Percentiles rank a stretch among this genome's conserved stretches.
Conservation (phyloP, 2,113 vertebrate species). For the Hippocampus zosterae region DNA sequence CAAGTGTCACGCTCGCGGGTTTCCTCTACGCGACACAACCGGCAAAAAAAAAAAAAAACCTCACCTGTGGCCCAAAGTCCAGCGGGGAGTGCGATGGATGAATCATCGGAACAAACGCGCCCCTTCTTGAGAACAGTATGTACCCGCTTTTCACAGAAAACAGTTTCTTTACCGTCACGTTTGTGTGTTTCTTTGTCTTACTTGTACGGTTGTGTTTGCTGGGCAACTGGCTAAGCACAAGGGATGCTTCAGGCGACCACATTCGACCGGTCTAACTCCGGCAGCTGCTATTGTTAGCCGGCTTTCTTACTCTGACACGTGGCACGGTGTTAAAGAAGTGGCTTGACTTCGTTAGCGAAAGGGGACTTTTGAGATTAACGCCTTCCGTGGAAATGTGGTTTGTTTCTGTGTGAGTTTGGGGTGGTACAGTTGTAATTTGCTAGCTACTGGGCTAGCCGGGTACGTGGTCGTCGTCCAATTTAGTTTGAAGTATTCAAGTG, state of each 20-base stretch:
- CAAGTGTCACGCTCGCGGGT: conserved; percentile 36
- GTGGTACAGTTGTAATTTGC: not conserved
- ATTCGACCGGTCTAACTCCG: conserved; percentile 12
- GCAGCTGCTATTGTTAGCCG: conserved; percentile 61
- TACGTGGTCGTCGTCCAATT: not conserved
- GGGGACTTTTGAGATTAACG: not conserved
- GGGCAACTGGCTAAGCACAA: conserved; percentile 25
- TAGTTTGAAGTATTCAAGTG: not conserved
- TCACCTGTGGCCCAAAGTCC: not conserved
- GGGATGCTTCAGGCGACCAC: conserved; percentile 56
- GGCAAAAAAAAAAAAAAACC: conserved; percentile 8
- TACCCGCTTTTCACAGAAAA: conserved; percentile 15
- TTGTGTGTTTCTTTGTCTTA: conserved; percentile 33
- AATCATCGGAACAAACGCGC: conserved; percentile 56
- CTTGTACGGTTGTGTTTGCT: conserved; percentile 21
- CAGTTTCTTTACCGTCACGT: not conserved
- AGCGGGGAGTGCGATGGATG: conserved; percentile 51
- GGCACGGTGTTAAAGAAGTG: conserved; percentile 18
- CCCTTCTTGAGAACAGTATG: conserved; percentile 66
- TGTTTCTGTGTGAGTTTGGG: not conserved
- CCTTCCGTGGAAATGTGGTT: not conserved
- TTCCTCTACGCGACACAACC: not conserved
- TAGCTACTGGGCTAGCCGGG: conserved; percentile 23
- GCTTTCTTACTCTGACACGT: conserved; percentile 51
- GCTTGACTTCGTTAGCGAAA: not conserved